A percentile compares a stretch with the other conserved stretches of the same genome.
These are phyloP conservation scores for Perizoma affinitatum DNA, from an alignment of 2,888 invertebrate genomes.

Conservation along the genomic window DNA sequence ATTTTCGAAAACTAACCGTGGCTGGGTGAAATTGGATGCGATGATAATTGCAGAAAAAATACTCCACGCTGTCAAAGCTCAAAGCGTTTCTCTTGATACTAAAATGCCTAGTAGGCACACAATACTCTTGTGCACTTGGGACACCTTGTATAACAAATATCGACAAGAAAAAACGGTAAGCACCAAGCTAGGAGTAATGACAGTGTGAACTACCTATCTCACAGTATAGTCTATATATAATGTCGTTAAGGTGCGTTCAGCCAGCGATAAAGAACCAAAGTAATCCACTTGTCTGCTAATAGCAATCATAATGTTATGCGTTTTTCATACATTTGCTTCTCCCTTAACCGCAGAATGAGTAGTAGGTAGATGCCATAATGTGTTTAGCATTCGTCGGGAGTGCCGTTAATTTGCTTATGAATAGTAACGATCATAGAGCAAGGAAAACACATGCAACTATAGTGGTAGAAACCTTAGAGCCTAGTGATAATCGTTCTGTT, in stretches of 20 bases:
- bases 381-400: conserved; percentile 48
- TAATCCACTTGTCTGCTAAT: conserved; percentile 28
- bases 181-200: conserved; percentile 23
- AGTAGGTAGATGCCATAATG: conserved; percentile 36
- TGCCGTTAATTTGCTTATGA: conserved; percentile 74
- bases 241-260: conserved; percentile 22
- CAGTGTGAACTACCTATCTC: conserved; percentile 14
- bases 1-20: too few relatives aligned
- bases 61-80: too few relatives aligned
- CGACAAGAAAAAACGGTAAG: conserved; percentile 15
- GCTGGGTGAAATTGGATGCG: too few relatives aligned
- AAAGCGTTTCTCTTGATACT: too few relatives aligned
- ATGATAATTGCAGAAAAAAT: too few relatives aligned
- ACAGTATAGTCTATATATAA: conserved; percentile 6
- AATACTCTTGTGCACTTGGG: too few relatives aligned
- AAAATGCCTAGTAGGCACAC: too few relatives aligned
- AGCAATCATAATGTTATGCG: conserved; percentile 39
- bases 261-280: conserved; percentile 31
- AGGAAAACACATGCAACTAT: not conserved
- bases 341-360: conserved; percentile 21
- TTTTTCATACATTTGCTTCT: conserved; percentile 37
- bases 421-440: conserved; percentile 53
- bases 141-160: too few relatives aligned
- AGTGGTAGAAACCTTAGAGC: not conserved
- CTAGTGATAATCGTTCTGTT: too few relatives aligned